These are phyloP conservation scores for Turnix velox DNA, from an alignment of 2,113 vertebrate species.

Conservation along the genomic window DNA sequence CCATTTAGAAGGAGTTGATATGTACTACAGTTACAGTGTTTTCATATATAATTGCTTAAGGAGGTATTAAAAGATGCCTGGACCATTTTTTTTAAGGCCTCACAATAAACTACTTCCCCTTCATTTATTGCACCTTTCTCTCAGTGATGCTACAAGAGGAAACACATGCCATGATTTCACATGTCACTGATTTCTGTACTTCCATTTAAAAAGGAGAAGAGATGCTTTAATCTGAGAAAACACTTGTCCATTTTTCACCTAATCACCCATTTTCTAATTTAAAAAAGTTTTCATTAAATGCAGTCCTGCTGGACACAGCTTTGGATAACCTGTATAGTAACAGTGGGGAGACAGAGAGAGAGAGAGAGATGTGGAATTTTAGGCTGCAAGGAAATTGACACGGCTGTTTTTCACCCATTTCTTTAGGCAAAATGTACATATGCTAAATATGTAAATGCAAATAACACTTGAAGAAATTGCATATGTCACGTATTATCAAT, in stretches of 20 bases:
- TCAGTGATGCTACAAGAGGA: neutral
- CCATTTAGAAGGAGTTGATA: no score
- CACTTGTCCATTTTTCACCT: neutral
- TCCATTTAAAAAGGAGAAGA: neutral
- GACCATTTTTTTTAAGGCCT: neutral
- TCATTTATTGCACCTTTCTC: neutral
- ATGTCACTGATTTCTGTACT: neutral
- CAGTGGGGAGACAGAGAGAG: neutral
- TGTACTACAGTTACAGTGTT: neutral
- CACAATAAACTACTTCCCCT: neutral
- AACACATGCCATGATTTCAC: neutral
- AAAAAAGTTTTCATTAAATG: neutral
- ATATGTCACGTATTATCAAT: neutral
- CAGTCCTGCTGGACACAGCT: neutral
- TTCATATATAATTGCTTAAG: neutral
- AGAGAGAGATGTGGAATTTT: neutral
- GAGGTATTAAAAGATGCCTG: neutral
- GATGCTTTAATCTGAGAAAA: neutral
- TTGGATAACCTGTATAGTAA: neutral
- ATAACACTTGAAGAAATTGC: neutral
- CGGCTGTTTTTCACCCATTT: neutral
- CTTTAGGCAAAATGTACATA: neutral
- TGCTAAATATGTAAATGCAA: neutral
- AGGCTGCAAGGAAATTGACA: neutral
- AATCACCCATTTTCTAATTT: neutral